Percentiles rank a stretch among this genome's conserved stretches.
phyloP scores from a whole-genome alignment of 2,113 vertebrate genomes.

The Aptenodytes forsteri region DNA sequence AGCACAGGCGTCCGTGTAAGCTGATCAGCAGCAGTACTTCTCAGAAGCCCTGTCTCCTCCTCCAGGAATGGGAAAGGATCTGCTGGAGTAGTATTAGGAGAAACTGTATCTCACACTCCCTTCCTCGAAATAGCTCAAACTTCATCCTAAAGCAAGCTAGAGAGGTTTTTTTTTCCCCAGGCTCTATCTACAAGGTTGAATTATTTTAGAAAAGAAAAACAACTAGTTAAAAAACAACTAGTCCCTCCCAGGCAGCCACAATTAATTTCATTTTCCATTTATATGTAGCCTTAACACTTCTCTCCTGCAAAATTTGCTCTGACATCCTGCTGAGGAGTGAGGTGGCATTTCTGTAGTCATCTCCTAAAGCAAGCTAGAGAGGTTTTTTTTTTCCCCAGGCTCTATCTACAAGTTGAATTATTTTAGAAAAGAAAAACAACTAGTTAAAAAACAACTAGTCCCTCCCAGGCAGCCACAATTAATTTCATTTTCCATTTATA shows the following conservation, averaged over 20 bases:
- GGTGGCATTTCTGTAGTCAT: not conserved
- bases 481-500: not conserved
- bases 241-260: not conserved
- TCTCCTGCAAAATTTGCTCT: not conserved
- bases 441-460: not conserved
- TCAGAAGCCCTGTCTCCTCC: not conserved
- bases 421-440: not conserved
- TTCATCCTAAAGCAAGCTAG: not conserved
- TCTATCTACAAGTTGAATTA: not conserved
- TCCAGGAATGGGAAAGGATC: not conserved
- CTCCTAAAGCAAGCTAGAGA: not conserved
- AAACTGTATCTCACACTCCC: not conserved
- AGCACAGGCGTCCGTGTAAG: fast-evolving
- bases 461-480: not conserved
- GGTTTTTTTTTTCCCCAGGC: too few species aligned
- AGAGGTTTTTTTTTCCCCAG: not conserved
- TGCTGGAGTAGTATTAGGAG: not conserved
- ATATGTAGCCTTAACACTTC: not conserved
- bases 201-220: not conserved
- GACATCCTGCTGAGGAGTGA: not conserved
- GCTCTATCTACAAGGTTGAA: not conserved
- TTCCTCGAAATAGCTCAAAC: not conserved
- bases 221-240: not conserved
- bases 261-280: not conserved
- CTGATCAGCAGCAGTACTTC: not conserved